phyloP scores from a whole-genome alignment of 2,888 invertebrate genomes.

The Melanargia galathea region DNA sequence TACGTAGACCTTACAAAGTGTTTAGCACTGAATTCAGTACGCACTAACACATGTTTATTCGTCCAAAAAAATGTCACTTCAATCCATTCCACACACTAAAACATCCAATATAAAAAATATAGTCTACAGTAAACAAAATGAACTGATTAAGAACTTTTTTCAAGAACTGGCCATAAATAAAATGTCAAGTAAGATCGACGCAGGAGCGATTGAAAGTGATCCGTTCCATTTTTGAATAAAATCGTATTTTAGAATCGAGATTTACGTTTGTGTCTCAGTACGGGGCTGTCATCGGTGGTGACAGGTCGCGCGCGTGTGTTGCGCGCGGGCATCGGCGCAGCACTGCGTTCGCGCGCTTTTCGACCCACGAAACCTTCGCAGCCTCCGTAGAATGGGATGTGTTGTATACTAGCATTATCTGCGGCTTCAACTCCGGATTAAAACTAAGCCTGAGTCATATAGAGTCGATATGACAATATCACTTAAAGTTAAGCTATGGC shows the following conservation, averaged over 20 bases:
- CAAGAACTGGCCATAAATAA: constrained; percentile 25
- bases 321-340: constrained; percentile 77
- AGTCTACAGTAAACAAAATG: constrained; percentile 18
- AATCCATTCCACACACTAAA: constrained; percentile 36
- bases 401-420: constrained; percentile 45
- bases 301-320: constrained; percentile 72
- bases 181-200: constrained; percentile 53
- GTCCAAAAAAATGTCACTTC: constrained; percentile 52
- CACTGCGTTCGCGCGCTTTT: constrained; percentile 82
- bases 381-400: constrained; percentile 66
- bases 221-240: constrained; percentile 60
- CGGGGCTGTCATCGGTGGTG: constrained; percentile 65
- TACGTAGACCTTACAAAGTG: constrained; percentile 66
- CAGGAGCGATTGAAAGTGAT: constrained; percentile 55
- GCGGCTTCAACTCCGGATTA: constrained; percentile 16
- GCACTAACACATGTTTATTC: constrained; percentile 51
- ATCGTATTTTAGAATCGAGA: constrained; percentile 38
- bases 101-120: constrained; percentile 23
- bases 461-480: constrained; percentile 7
- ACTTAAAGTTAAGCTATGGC: not conserved
- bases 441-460: constrained; percentile 33
- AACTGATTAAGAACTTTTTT: constrained; percentile 1
- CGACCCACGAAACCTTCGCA: constrained; percentile 74
- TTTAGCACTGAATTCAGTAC: constrained; percentile 74
- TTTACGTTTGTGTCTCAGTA: constrained; percentile 45